phyloP scores from a whole-genome alignment of 1,140 invertebrate genomes.

The Episyrphus balteatus region DNA sequence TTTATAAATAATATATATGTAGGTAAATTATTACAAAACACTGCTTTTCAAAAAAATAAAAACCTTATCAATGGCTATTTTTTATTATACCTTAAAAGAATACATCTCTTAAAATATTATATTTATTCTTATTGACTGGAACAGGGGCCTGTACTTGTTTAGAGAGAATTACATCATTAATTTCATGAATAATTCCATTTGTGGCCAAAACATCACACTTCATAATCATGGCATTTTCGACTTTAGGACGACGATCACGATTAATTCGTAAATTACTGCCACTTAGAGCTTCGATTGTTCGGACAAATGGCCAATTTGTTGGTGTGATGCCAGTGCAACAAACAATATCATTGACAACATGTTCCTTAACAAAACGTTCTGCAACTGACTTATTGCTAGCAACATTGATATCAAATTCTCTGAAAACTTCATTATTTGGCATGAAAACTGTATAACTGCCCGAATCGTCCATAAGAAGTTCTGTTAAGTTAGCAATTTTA shows the following conservation, averaged over 20 bases:
- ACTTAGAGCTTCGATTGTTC: conserved; percentile 38
- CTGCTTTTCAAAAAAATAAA: too few relatives aligned
- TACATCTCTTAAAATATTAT: too few relatives aligned
- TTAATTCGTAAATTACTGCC: conserved; percentile 39
- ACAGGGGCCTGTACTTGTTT: background rate
- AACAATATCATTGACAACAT: conserved; percentile 41
- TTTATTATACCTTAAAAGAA: too few relatives aligned
- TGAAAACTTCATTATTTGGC: conserved; percentile 53
- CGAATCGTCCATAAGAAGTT: conserved; percentile 21
- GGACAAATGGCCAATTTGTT: conserved; percentile 43
- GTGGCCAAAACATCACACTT: conserved; percentile 47
- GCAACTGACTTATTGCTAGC: conserved; percentile 15
- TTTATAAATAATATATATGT: too few relatives aligned
- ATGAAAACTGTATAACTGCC: conserved; percentile 45
- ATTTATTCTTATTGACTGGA: too few relatives aligned
- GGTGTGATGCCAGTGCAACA: conserved; percentile 48
- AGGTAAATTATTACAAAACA: too few relatives aligned
- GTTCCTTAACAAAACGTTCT: conserved; percentile 25
- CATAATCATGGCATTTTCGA: conserved; percentile 43
- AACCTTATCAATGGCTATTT: too few relatives aligned
- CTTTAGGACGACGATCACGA: conserved; percentile 40
- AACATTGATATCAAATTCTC: conserved; percentile 27
- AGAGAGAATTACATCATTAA: conserved; percentile 41
- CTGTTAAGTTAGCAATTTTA: conserved; percentile 28
- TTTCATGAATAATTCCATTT: conserved; percentile 49